These are phyloP conservation scores for Diorhabda elongata DNA, from an alignment of 1,140 invertebrate genomes.

Conservation along the genomic window DNA sequence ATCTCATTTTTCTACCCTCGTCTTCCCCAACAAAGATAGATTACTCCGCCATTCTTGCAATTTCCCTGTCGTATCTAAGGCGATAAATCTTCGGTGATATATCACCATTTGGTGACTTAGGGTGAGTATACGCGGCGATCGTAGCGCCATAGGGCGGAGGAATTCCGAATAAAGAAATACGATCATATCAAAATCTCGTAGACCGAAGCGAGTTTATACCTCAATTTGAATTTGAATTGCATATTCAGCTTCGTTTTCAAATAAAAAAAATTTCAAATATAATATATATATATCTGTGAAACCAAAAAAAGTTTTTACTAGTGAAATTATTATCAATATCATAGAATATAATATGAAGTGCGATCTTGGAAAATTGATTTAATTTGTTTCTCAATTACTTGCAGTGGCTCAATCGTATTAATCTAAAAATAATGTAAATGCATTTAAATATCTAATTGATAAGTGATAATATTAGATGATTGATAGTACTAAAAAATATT, in stretches of 20 bases:
- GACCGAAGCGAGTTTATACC: background rate
- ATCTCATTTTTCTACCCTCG: constrained; percentile 47
- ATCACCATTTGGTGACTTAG: constrained; percentile 45
- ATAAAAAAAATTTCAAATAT: background rate
- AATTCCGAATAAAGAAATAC: constrained; percentile 38
- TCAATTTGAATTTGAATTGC: background rate
- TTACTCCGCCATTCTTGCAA: constrained; percentile 52
- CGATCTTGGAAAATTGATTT: no score
- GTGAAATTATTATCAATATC: no score
- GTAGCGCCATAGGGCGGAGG: constrained; percentile 27
- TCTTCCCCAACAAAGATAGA: constrained; percentile 49
- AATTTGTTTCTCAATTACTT: no score
- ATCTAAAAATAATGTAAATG: no score
- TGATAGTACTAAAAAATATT: no score
- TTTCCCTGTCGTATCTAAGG: constrained; percentile 52
- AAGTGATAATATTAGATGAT: no score
- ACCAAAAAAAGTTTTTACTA: no score
- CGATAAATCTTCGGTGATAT: constrained; percentile 51
- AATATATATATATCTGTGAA: no score
- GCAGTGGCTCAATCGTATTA: no score
- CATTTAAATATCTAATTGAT: no score
- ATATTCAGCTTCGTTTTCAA: background rate
- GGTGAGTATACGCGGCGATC: constrained; percentile 34
- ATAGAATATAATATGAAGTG: no score
- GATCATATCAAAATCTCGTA: constrained; percentile 26